Conservation (phyloP, 2,113 vertebrate genomes). For the Periophthalmodon schlosseri region DNA sequence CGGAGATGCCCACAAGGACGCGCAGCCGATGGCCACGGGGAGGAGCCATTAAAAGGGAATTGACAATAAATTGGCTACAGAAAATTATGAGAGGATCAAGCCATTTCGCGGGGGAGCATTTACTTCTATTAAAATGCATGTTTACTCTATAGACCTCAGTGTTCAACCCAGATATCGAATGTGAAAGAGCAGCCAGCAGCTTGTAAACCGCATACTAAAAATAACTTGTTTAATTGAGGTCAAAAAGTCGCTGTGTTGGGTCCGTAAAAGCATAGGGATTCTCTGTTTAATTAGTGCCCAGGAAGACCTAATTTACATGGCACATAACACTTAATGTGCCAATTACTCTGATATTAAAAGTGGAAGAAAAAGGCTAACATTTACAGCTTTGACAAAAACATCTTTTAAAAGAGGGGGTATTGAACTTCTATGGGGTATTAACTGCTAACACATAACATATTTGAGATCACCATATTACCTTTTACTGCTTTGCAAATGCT, state of each 20-base stretch:
- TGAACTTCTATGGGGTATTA: too few species aligned
- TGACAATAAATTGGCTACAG: neutral
- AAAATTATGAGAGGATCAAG: conserved; percentile 18
- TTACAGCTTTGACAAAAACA: conserved; percentile 15
- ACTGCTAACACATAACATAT: too few species aligned
- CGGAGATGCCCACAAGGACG: conserved; percentile 24
- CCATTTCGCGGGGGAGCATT: conserved; percentile 23
- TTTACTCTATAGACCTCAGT: conserved; percentile 49
- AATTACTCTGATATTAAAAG: conserved; percentile 76
- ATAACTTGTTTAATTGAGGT: conserved; percentile 82
- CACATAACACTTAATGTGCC: conserved; percentile 63
- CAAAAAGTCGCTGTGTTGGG: conserved; percentile 67
- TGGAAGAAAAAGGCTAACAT: conserved; percentile 52
- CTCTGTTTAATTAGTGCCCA: conserved; percentile 82
- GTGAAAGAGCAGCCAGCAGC: conserved; percentile 46
- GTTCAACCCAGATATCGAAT: conserved; percentile 56
- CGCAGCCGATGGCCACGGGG: conserved; percentile 5
- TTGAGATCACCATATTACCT: too few species aligned
- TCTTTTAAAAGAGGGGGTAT: conserved; percentile 22
- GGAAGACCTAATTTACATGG: conserved; percentile 80
- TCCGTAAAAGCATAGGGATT: conserved; percentile 73
- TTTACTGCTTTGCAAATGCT: too few species aligned
- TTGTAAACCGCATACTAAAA: conserved; percentile 69
- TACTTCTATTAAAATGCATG: conserved; percentile 40
- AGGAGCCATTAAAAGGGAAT: neutral